phyloP scores from a whole-genome alignment of 2,113 vertebrate genomes.

The Andinoacara biseriatus region DNA sequence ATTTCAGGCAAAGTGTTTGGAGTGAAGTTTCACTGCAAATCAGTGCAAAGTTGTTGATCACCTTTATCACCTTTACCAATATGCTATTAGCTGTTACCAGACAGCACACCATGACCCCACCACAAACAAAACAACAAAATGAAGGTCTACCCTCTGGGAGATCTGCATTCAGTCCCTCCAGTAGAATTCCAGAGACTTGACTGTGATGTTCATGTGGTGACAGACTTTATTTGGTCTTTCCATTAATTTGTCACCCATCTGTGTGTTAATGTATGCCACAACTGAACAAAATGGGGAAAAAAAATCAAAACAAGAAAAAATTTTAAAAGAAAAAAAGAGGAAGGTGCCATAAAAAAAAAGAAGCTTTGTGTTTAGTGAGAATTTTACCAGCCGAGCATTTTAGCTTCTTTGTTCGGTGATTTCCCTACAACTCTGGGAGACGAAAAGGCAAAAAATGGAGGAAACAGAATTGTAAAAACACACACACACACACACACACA shows the following conservation, averaged over 20 bases:
- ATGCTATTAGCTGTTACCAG: too few species aligned
- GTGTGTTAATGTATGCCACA: not conserved
- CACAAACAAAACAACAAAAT: too few species aligned
- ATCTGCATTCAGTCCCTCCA: too few species aligned
- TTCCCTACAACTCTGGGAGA: slow-evolving; percentile 10
- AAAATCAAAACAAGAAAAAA: not conserved
- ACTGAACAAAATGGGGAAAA: not conserved
- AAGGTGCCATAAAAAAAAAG: slow-evolving; percentile 10
- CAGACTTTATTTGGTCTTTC: not conserved
- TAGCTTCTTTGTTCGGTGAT: slow-evolving; percentile 9
- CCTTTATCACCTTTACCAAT: too few species aligned
- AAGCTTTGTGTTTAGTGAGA: slow-evolving; percentile 34
- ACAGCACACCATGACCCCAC: too few species aligned
- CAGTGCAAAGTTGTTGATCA: too few species aligned
- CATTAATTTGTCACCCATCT: not conserved
- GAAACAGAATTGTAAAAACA: slow-evolving; percentile 23
- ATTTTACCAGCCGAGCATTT: slow-evolving; percentile 28
- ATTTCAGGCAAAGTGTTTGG: not conserved
- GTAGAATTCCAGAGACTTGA: too few species aligned
- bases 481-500: not conserved
- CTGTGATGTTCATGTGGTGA: not conserved
- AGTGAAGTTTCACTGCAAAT: too few species aligned
- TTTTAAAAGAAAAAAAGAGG: not conserved
- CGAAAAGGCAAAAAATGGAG: slow-evolving; percentile 11
- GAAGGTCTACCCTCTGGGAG: too few species aligned